Conservation (phyloP, 2,113 vertebrate species). For the Eulemur macaco region DNA sequence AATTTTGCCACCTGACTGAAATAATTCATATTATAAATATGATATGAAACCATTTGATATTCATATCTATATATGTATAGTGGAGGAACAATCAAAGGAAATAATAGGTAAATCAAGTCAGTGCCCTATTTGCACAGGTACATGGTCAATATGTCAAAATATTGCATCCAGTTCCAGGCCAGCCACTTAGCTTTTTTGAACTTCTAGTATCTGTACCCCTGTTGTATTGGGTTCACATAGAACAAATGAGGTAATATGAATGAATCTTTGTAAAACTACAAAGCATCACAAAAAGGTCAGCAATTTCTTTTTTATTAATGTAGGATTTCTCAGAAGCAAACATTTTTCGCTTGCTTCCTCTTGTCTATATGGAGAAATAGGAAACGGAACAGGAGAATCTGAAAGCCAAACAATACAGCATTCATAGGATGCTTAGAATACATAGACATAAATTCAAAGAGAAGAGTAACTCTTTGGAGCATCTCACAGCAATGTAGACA, state of each 20-base stretch:
- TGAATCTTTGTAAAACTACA: conserved; percentile 4
- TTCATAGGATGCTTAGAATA: background rate
- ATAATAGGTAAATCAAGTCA: background rate
- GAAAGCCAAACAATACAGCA: background rate
- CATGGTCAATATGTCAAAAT: background rate
- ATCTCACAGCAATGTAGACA: background rate
- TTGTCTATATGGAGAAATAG: background rate
- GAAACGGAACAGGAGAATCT: background rate
- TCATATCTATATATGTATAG: background rate
- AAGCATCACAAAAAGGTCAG: background rate
- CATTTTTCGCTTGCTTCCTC: background rate
- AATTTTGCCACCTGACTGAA: conserved; percentile 68
- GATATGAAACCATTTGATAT: conserved; percentile 68
- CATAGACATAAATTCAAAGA: background rate
- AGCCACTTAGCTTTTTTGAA: background rate
- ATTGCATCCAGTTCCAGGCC: background rate
- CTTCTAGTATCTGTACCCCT: background rate
- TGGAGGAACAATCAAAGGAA: background rate
- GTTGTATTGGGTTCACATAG: background rate
- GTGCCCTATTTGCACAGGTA: background rate
- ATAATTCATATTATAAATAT: conserved; percentile 72
- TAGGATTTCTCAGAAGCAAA: background rate
- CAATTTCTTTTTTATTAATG: background rate
- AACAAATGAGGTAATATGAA: background rate
- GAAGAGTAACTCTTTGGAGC: background rate